Conservation (phyloP, 64 coral and sea anemone genomes). For the Trachythela sp. region DNA sequence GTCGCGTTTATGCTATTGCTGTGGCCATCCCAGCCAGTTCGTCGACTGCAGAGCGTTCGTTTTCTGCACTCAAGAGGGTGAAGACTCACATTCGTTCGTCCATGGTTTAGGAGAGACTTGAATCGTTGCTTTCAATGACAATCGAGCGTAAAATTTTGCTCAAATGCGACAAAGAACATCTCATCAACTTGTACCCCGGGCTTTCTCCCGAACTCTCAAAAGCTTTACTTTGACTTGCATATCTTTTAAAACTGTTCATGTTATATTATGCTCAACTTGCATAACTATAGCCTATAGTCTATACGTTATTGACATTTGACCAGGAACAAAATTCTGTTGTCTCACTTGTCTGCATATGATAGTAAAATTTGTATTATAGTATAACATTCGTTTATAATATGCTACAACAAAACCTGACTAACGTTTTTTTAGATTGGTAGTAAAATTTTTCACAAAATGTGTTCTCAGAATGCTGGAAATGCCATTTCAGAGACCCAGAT, state of each 20-base stretch:
- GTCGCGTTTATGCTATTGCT: not conserved
- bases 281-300: not conserved
- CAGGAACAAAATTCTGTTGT: no score
- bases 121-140: not conserved
- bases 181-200: not conserved
- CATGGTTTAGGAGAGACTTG: not conserved
- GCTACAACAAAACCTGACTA: no score
- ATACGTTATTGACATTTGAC: no score
- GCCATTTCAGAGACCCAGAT: no score
- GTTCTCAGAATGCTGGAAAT: no score
- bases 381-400: no score
- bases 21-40: not conserved
- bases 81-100: not conserved
- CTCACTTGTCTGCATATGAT: no score
- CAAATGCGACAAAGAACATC: not conserved
- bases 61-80: slow-evolving; percentile 21
- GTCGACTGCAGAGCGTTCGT: not conserved
- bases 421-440: no score
- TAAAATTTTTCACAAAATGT: no score
- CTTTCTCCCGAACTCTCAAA: not conserved
- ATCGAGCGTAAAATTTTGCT: slow-evolving; percentile 16
- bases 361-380: not conserved
- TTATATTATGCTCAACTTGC: not conserved
- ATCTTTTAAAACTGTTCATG: not conserved
- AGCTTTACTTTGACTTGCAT: not conserved